Conservation (phyloP, 2,113 vertebrate genomes). For the Jacana jacana region DNA sequence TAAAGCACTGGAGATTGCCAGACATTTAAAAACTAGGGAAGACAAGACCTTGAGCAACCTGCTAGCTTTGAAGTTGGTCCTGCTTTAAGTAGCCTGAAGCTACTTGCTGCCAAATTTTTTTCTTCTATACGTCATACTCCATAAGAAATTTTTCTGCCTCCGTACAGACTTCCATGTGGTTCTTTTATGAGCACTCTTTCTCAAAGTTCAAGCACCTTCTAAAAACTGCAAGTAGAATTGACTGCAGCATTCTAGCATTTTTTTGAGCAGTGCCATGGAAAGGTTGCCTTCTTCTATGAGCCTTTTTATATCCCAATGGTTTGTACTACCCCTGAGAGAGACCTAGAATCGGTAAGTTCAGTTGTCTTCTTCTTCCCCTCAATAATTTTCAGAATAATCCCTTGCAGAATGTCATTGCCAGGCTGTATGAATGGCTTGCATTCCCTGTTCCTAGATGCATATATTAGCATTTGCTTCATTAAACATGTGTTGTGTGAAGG, state of each 20-base stretch:
- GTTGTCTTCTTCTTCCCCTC: neutral
- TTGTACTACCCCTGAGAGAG: neutral
- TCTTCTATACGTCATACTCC: neutral
- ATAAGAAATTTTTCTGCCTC: neutral
- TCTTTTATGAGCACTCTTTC: neutral
- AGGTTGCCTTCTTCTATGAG: neutral
- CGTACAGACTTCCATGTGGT: neutral
- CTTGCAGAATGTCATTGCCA: neutral
- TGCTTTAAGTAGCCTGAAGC: neutral
- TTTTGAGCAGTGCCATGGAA: neutral
- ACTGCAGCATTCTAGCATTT: neutral
- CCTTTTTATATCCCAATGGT: neutral
- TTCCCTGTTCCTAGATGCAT: neutral
- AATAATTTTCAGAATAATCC: neutral
- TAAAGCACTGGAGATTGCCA: neutral
- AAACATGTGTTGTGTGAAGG: neutral
- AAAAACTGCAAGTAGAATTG: neutral
- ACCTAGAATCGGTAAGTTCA: neutral
- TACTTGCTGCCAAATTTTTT: neutral
- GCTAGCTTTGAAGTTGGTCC: neutral
- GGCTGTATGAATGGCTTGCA: neutral
- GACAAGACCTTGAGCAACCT: neutral
- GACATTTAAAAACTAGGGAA: neutral
- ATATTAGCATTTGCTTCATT: constrained; percentile 9
- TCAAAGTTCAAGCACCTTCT: neutral